Conservation (phyloP, 1,140 invertebrate genomes). For the Lucilia sericata region DNA sequence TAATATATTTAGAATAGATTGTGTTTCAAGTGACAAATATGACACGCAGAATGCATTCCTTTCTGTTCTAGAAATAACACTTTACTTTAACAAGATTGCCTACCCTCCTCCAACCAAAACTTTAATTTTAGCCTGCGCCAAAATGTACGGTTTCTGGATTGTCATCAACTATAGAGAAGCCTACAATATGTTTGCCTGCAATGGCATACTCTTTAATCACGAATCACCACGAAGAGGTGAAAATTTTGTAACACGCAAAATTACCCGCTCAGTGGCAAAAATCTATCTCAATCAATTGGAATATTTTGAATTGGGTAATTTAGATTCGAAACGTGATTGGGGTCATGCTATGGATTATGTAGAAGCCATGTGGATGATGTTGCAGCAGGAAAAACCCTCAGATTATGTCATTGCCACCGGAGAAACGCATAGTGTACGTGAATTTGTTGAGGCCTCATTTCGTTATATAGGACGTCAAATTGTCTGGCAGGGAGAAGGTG, state of each 20-base stretch:
- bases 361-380: slow-evolving; percentile 99
- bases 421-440: slow-evolving; percentile 92
- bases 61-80: no score
- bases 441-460: slow-evolving; percentile 97
- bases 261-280: slow-evolving; percentile 97
- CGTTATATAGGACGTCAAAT: slow-evolving; percentile 79
- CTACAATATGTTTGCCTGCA: slow-evolving; percentile 97
- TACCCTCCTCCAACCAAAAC: no score
- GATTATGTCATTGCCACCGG: slow-evolving; percentile 99
- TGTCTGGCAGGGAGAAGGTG: slow-evolving; percentile 88
- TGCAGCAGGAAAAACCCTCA: slow-evolving; percentile 93
- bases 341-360: slow-evolving; percentile 99
- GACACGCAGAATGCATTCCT: no score
- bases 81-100: no score
- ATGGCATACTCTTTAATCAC: slow-evolving; percentile 99
- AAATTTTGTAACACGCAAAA: slow-evolving; percentile 99
- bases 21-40: no score
- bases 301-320: slow-evolving; percentile 91
- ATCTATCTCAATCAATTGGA: slow-evolving; percentile 91
- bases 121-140: slow-evolving; percentile 92
- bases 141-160: slow-evolving; percentile 99
- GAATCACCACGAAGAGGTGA: slow-evolving; percentile 98
- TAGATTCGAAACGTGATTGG: slow-evolving; percentile 98
- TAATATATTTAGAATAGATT: no score
- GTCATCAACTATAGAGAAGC: slow-evolving; percentile 98